Percentiles rank a stretch among this genome's conserved stretches.
Evolutionary conservation across 2,797 vertebrate species (phyloP).

Genomic region (Muscicapa striata): DNA sequence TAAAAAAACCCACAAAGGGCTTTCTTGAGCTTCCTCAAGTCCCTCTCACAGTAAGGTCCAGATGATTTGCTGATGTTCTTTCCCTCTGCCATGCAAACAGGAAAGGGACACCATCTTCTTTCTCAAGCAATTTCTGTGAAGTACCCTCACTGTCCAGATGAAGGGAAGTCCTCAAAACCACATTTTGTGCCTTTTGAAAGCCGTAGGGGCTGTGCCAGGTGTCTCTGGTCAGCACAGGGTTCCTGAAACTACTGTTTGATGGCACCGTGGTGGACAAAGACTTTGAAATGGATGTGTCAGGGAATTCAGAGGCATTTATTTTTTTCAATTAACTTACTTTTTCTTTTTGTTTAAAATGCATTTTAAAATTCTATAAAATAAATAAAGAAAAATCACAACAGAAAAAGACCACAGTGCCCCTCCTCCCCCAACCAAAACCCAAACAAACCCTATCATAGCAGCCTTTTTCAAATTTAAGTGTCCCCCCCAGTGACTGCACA

Average conservation of each 20-base stretch:
- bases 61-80: neutral
- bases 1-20: neutral
- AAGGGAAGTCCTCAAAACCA: neutral
- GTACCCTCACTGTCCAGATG: rapidly evolving
- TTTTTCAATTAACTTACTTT: neutral
- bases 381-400: neutral
- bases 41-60: neutral
- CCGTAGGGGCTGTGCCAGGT: neutral
- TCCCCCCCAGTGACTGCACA: neutral
- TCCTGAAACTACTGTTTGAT: neutral
- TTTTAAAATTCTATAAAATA: neutral
- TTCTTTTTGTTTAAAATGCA: neutral
- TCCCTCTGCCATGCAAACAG: neutral
- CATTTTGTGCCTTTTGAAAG: neutral
- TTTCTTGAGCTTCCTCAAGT: neutral
- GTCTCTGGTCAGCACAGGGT: neutral
- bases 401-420: neutral
- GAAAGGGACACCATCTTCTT: neutral
- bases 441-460: rapidly evolving
- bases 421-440: neutral
- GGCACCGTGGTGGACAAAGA: neutral
- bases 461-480: neutral
- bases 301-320: neutral
- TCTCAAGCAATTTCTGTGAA: neutral
- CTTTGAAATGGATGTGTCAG: neutral